phyloP scores from a whole-genome alignment of 2,888 invertebrate species.

The Ischnura elegans region DNA sequence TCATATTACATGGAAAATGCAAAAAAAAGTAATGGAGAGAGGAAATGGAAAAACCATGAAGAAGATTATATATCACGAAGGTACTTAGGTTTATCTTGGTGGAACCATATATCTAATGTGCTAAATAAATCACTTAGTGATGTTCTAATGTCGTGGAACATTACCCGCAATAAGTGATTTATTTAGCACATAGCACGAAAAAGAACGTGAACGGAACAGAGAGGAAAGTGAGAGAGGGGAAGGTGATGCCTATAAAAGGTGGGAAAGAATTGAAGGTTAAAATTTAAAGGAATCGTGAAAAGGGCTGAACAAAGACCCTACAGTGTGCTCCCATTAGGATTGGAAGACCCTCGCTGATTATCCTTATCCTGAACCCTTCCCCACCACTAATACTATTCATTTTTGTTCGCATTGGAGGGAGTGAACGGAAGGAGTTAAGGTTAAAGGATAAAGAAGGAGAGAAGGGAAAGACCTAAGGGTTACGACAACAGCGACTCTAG shows the following conservation, averaged over 20 bases:
- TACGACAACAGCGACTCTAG: not conserved
- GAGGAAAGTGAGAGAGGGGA: not conserved
- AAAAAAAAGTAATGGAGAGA: too few relatives aligned
- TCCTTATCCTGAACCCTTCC: slow-evolving; percentile 28
- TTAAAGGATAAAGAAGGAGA: not conserved
- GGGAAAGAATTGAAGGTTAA: not conserved
- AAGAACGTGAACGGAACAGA: too few relatives aligned
- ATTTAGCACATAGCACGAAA: too few relatives aligned
- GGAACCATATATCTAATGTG: too few relatives aligned
- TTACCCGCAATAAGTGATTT: too few relatives aligned
- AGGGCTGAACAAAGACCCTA: not conserved
- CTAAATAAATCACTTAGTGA: too few relatives aligned
- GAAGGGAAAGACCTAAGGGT: not conserved
- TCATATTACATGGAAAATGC: too few relatives aligned
- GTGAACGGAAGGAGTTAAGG: not conserved
- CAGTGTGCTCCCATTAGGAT: slow-evolving; percentile 33
- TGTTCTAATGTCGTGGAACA: too few relatives aligned
- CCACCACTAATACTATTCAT: slow-evolving; percentile 44
- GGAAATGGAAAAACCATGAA: too few relatives aligned
- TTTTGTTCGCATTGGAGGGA: not conserved
- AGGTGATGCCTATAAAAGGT: not conserved
- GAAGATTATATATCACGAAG: too few relatives aligned
- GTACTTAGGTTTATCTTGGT: too few relatives aligned
- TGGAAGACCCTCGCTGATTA: slow-evolving; percentile 47
- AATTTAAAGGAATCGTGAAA: not conserved